phyloP scores from a whole-genome alignment of 2,888 invertebrate genomes.

The Altica lythri region DNA sequence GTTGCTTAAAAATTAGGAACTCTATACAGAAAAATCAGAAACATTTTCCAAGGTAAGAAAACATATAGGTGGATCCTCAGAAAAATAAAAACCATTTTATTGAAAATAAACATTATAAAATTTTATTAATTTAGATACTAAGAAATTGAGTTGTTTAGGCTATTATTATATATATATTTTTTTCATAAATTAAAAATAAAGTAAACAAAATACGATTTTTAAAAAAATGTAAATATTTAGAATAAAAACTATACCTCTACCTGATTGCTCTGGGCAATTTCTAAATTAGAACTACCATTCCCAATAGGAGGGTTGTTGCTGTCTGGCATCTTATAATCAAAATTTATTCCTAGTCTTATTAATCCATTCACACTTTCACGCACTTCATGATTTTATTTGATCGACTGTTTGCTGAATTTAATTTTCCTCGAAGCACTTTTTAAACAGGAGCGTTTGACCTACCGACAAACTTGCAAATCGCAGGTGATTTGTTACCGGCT shows the following conservation, averaged over 20 bases:
- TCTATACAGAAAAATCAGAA: no score
- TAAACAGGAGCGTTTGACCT: not conserved
- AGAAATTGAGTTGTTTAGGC: no score
- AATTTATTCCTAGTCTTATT: no score
- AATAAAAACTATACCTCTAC: no score
- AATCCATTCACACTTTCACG: not conserved
- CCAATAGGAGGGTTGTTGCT: conserved; percentile 31
- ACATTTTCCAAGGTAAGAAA: no score
- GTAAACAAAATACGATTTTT: not conserved
- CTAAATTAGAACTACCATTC: conserved; percentile 62
- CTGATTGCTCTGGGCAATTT: conserved; percentile 60
- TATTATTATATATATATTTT: no score
- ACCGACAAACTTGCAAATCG: not conserved
- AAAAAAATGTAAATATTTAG: not conserved
- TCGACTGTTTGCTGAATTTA: not conserved
- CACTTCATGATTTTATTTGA: not conserved
- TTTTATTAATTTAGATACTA: no score
- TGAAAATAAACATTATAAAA: no score
- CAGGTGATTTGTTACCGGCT: not conserved
- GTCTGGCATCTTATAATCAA: conserved; percentile 8
- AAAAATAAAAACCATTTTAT: no score
- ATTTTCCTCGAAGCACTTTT: not conserved
- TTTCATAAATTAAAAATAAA: not conserved
- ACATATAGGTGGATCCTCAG: no score
- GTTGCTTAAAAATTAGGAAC: no score